These are phyloP conservation scores for Microtus oregoni DNA, from an alignment of 2,113 vertebrate species.

Conservation along the genomic window DNA sequence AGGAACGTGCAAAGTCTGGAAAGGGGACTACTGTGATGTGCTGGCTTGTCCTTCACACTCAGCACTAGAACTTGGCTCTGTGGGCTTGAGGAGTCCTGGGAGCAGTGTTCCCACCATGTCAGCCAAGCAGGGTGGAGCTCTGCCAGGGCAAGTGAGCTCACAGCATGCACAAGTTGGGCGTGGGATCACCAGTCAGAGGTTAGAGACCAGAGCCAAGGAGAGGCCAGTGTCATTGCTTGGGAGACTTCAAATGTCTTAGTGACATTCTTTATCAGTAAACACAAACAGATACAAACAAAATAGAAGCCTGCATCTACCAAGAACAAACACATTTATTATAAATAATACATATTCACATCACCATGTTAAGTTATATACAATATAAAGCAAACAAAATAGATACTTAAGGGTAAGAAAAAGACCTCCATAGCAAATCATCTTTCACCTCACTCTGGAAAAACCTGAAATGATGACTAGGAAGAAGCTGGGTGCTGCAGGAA, in stretches of 20 bases:
- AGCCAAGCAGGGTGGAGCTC: neutral
- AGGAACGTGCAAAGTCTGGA: neutral
- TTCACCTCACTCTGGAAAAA: neutral
- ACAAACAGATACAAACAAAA: neutral
- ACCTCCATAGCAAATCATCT: neutral
- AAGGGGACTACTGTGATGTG: neutral
- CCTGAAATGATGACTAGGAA: neutral
- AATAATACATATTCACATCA: neutral
- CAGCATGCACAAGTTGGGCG: neutral
- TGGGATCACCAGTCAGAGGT: neutral
- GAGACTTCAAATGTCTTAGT: neutral
- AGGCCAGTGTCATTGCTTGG: neutral
- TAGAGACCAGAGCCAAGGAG: neutral
- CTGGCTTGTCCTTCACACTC: neutral
- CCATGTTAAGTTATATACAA: neutral
- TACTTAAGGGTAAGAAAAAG: conserved; percentile 7
- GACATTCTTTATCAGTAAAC: neutral
- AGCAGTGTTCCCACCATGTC: neutral
- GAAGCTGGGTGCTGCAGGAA: neutral
- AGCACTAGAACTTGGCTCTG: neutral
- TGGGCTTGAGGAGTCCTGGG: neutral
- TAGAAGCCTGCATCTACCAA: neutral
- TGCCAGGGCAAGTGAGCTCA: neutral
- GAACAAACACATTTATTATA: neutral
- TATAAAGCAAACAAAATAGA: neutral